Conservation (phyloP, 1,140 invertebrate species). For the Eueides isabella region DNA sequence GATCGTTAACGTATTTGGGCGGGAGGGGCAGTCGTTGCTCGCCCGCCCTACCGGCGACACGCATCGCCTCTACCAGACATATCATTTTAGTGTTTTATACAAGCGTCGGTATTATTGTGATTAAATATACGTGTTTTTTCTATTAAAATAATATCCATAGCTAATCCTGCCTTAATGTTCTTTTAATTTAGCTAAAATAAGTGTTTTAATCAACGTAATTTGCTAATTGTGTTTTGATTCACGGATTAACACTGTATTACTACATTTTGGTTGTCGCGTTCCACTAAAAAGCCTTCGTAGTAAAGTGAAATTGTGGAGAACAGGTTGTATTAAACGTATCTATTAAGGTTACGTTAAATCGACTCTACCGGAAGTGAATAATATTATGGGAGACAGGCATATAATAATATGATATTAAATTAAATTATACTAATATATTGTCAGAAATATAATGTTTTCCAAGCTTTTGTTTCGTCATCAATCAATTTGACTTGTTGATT, state of each 20-base stretch:
- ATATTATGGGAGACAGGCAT: background rate
- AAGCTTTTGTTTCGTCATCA: constrained; percentile 10
- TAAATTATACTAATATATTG: background rate
- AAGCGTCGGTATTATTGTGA: constrained; percentile 36
- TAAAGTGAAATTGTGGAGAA: background rate
- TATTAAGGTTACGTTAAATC: background rate
- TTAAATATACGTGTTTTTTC: background rate
- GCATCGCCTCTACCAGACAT: constrained; percentile 49
- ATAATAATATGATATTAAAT: background rate
- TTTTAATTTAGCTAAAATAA: background rate
- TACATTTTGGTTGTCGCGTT: background rate
- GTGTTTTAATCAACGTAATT: background rate
- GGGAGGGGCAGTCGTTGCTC: constrained; percentile 48
- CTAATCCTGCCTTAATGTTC: background rate
- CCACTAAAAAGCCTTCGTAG: background rate
- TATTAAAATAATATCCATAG: background rate
- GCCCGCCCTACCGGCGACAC: constrained; percentile 55
- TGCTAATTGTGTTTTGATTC: constrained; percentile 1
- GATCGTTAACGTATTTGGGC: constrained; percentile 67
- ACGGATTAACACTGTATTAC: constrained; percentile 4
- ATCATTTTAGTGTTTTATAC: constrained; percentile 53
- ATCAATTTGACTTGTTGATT: constrained; percentile 20
- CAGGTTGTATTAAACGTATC: background rate
- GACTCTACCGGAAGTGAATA: background rate
- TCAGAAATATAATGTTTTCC: background rate